These are phyloP conservation scores for Arenaria interpres DNA, from an alignment of 2,113 vertebrate genomes.

Conservation along the genomic window DNA sequence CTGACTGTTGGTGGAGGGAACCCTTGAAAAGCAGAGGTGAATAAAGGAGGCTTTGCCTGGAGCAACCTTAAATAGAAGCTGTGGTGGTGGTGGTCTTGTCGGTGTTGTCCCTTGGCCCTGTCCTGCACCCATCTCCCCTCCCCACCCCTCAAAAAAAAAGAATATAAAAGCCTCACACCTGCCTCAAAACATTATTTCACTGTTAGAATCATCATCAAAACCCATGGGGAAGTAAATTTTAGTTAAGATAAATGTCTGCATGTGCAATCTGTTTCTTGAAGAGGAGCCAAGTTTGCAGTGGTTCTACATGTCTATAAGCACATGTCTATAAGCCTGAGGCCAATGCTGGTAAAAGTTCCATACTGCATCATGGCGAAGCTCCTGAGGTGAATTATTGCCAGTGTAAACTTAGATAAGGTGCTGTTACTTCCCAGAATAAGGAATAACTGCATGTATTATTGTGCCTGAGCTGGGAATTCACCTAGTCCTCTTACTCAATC, in stretches of 20 bases:
- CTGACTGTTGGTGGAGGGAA: not conserved
- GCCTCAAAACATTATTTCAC: not conserved
- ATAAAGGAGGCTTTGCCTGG: not conserved
- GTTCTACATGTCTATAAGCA: rapidly evolving
- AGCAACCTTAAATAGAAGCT: not conserved
- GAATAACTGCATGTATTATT: not conserved
- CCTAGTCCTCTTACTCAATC: not conserved
- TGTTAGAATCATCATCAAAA: not conserved
- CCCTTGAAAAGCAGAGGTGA: not conserved
- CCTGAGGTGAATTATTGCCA: not conserved
- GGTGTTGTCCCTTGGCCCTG: too few relatives aligned
- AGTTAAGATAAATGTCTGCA: not conserved
- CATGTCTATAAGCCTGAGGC: rapidly evolving
- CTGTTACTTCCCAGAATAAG: not conserved
- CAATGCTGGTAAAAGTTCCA: not conserved
- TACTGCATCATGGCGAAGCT: not conserved
- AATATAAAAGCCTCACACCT: not conserved
- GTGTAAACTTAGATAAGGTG: not conserved
- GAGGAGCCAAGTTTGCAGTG: not conserved
- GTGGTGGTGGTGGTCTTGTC: not conserved
- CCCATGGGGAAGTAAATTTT: not conserved
- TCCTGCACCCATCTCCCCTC: not conserved
- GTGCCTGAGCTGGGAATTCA: not conserved
- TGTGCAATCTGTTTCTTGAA: not conserved
- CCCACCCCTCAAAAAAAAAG: not conserved